A percentile compares a stretch with the other conserved stretches of the same genome.
Evolutionary conservation across 2,113 vertebrate genomes (phyloP).

Genomic region (Myrmophylax atrothorax): DNA sequence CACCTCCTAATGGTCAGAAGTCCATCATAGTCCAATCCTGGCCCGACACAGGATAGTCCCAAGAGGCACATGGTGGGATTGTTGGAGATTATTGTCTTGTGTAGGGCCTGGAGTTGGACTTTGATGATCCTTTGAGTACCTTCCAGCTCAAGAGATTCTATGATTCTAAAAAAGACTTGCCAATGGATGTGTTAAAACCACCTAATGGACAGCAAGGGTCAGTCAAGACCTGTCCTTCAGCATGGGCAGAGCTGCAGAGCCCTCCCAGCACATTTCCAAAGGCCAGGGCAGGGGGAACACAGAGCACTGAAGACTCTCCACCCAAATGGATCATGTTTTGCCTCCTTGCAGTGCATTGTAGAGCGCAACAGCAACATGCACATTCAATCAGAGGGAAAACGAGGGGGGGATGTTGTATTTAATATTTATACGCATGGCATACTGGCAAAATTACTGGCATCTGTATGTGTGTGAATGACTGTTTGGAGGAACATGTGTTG

Average conservation of each 20-base stretch:
- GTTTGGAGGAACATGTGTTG: conserved; percentile 79
- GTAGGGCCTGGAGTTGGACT: not conserved
- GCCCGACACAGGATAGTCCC: not conserved
- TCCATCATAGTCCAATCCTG: not conserved
- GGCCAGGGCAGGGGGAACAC: not conserved
- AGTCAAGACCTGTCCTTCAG: not conserved
- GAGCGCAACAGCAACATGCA: conserved; percentile 62
- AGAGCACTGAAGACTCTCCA: not conserved
- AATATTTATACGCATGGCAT: conserved; percentile 74
- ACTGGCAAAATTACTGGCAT: conserved; percentile 76
- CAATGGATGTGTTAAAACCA: not conserved
- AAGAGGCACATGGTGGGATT: not conserved
- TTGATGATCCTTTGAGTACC: not conserved
- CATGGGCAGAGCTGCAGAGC: not conserved
- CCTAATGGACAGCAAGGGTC: not conserved
- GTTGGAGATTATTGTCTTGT: not conserved
- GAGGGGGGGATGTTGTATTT: conserved; percentile 72
- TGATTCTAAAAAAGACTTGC: not conserved
- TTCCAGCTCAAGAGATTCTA: not conserved
- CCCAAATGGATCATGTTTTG: not conserved
- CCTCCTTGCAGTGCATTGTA: not conserved
- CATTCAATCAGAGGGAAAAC: conserved; percentile 69
- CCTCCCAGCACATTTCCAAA: not conserved
- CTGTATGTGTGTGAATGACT: conserved; percentile 75
- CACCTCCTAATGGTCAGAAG: not conserved